Evolutionary conservation across 2,888 invertebrate genomes (phyloP), one percentile per base, ranked within the genome.

Genomic region (Eurytoma californica): DNA sequence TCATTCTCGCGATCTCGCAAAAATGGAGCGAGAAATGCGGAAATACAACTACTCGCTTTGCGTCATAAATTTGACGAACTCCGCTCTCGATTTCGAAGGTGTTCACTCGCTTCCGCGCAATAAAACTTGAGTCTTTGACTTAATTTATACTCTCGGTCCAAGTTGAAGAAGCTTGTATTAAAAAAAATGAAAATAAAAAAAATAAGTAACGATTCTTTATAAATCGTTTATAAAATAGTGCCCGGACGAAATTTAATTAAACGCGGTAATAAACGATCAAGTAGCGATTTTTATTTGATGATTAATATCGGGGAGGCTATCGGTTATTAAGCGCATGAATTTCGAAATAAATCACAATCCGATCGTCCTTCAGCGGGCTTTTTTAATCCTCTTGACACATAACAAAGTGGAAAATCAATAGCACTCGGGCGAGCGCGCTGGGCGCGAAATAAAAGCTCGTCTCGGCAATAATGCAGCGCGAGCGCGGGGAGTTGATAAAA

Each of bases 321-420:
- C 70, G 24, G 49, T 47, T 51, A 60, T 61, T 28, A 53, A 53
- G 30, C 60, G 63, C 20, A 47, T 20, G n/a, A 58, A 49, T 60
- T 61, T 61, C 61, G 72, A 63, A 51, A 72, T 63, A 63, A 51
- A 63, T 72, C 61, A 72, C 20, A 53, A 53, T 49, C 63, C 61
- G 61, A 63, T 63, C 53, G 53, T 63, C 53, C 9, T 18, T 51
- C 30, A 13, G 47, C 24, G 20, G 49, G 28, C 72, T 63, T 72
- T 72, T 67, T 72, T 53, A 57, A 72, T 72, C 61, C 61, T 72
- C 72, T 61, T 53, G 61, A 51, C 51, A 28, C 14, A 24, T 63
- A 53, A 72, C 72, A 63, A 72, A 72, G 72, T 61, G 72, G 12
- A 72, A 63, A 72, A 72, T 72, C 72, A 53, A 72, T 72, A 72